Evolutionary conservation across 2,888 invertebrate genomes (phyloP), one percentile per base, ranked within the genome.

Genomic region (Leptopilina myrica): DNA sequence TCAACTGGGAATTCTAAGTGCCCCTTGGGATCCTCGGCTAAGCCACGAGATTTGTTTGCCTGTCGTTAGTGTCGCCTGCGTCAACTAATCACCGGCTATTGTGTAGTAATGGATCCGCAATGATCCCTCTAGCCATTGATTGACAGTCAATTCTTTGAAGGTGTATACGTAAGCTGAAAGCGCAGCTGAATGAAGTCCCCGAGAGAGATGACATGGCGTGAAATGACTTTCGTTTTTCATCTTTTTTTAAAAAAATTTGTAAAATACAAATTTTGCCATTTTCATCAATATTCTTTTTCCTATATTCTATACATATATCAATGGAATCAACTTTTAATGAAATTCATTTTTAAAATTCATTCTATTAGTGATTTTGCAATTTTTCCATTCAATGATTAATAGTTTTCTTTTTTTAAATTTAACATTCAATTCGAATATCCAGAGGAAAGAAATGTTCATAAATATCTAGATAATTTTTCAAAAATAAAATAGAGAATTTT

Each of bases 1-100:
- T 87, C 85, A 85, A 86, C 83, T 79, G 76, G 80, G 73, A 82
- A 73, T 83, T 79, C 82, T 85, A 84, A 86, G 87, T 85, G 84
- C 79, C 85, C 84, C 84, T 79, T 62, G 80, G 84, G 83, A 89
- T 89, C 89, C 89, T 88, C 82, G 85, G 88, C 86, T 88, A 86
- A 88, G 86, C 87, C 85, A 84, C 87, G 89, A 90, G 90, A 90
- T 90, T 90, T 90, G 89, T 90, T 90, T 90, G 88, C 83, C 87
- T 86, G 88, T 89, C 88, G 88, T 88, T 89, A 88, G 87, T 86
- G 85, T 86, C 84, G 85, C 83, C 84, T 86, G 84, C 84, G 82
- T 85, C 86, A 84, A 86, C 87, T 89, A 90, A 90, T 90, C 89
- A 88, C 87, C 84, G 80, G 82, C 85, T 86, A 89, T 88, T 89